Base-by-base conservation (phyloP, 92 coral and sea anemone genomes). In the Zoanthus solanderi region DNA sequence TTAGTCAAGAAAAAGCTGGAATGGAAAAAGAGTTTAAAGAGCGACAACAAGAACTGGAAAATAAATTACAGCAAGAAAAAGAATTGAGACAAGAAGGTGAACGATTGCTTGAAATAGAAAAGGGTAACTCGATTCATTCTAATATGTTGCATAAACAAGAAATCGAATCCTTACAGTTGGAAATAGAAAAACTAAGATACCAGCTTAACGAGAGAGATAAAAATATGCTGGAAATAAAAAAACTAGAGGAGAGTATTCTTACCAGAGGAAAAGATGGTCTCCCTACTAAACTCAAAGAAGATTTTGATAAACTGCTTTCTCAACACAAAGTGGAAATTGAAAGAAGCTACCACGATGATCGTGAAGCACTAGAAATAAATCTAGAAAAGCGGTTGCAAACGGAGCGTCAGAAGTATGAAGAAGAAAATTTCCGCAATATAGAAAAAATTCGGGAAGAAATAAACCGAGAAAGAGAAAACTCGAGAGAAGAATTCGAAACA, bases 211-310 rank as follows among this genome's bases (percentile, higher is more conserved):
- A 95, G 61, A 91, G 94, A 54, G 91, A 91, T 37, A 94, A 90
- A 67, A 88, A 74, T 77, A 65, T 82, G n/a, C 56, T 84, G 74
- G 93, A 95, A 52, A 77, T 95, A 83, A 92, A 89, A 61, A 92
- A 90, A 16, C 67, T 90, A 56, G 97, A 93, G 57, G 98, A 95
- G 71, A 89, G 80, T 9, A 85, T 95, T 77, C 89, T 91, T 50
- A 79, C 66, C 14, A 93, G 85, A 29, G 99, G 99, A 14, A 90
- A 90, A 47, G 96, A 96, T 30, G 98, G 98, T 30, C 94, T 96
- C 1, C 94, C 90, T 30, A 96, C 97, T 14, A 95, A 89, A 48
- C 94, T 96, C 9, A 93, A 91, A 37, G 98, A 93, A 69, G 99
- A 96, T 69, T 95, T 96, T 52, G 99, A 96, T 42, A 96, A 78